Percentiles rank a stretch among this genome's conserved stretches.
Conservation (phyloP, 2,113 vertebrate genomes). For the Protomyctophum bolini region DNA sequence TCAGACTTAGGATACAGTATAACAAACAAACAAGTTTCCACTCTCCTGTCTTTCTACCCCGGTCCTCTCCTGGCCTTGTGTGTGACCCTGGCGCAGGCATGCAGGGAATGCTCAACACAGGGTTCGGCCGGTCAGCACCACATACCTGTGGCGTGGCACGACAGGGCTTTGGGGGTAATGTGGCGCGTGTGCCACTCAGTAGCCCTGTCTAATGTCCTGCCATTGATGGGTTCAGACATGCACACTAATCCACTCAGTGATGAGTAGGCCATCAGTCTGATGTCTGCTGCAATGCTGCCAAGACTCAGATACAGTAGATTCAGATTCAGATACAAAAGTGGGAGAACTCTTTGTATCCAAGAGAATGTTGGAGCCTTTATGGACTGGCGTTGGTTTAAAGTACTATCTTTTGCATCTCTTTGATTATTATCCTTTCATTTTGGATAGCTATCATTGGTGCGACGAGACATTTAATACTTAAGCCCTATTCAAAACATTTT, state of each 20-base stretch:
- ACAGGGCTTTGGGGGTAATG: constrained; percentile 59
- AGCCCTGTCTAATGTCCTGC: constrained; percentile 70
- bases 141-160: constrained; percentile 72
- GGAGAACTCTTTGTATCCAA: constrained; percentile 46
- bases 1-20: too few species aligned
- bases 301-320: constrained; percentile 29
- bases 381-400: constrained; percentile 52
- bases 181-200: constrained; percentile 69
- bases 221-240: constrained; percentile 73
- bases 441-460: too few species aligned
- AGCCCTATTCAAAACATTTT: too few species aligned
- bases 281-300: constrained; percentile 60
- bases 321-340: constrained; percentile 40
- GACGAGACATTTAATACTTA: not conserved
- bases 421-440: constrained; percentile 1
- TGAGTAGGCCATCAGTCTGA: constrained; percentile 69
- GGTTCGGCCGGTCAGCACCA: constrained; percentile 54
- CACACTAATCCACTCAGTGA: constrained; percentile 75
- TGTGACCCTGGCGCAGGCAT: constrained; percentile 74
- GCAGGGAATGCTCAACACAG: constrained; percentile 73
- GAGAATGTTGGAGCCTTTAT: constrained; percentile 42
- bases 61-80: constrained; percentile 33
- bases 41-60: constrained; percentile 34
- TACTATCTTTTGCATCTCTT: constrained; percentile 57
- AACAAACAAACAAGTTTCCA: constrained; percentile 2